phyloP scores from a whole-genome alignment of 2,797 vertebrate genomes.

The Pampus argenteus region DNA sequence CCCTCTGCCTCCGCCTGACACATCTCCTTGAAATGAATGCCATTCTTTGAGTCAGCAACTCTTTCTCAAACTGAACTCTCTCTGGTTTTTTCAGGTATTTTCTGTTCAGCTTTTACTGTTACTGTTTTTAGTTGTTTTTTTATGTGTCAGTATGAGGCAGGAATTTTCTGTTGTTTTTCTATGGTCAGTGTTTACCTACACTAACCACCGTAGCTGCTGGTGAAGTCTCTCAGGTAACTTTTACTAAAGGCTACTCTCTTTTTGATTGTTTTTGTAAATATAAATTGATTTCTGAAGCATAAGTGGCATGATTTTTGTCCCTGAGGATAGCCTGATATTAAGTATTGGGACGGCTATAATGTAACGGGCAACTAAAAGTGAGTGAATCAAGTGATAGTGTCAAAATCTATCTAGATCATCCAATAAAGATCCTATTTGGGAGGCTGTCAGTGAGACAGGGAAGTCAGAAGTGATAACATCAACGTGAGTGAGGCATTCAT shows the following conservation, averaged over 20 bases:
- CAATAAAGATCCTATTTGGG: background rate
- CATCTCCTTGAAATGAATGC: conserved; percentile 69
- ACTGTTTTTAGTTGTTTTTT: conserved; percentile 38
- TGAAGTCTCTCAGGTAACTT: background rate
- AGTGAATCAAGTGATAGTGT: background rate
- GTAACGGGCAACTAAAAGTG: background rate
- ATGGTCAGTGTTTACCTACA: background rate
- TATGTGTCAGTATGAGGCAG: conserved; percentile 29
- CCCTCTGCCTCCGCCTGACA: conserved; percentile 57
- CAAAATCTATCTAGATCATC: background rate
- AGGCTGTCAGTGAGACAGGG: background rate
- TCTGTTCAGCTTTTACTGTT: conserved; percentile 30
- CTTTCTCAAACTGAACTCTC: conserved; percentile 27
- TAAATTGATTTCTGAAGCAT: background rate
- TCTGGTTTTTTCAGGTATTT: conserved; percentile 38
- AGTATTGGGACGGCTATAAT: background rate
- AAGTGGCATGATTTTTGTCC: background rate
- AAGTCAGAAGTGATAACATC: background rate
- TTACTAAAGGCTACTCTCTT: background rate
- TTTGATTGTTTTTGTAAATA: background rate
- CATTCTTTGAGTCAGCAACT: conserved; percentile 73
- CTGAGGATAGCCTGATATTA: background rate
- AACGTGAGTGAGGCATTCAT: background rate
- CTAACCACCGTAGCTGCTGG: background rate
- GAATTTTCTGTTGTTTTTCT: conserved; percentile 11